phyloP scores from a whole-genome alignment of 2,797 vertebrate species.

The Rhinatrema bivittatum region DNA sequence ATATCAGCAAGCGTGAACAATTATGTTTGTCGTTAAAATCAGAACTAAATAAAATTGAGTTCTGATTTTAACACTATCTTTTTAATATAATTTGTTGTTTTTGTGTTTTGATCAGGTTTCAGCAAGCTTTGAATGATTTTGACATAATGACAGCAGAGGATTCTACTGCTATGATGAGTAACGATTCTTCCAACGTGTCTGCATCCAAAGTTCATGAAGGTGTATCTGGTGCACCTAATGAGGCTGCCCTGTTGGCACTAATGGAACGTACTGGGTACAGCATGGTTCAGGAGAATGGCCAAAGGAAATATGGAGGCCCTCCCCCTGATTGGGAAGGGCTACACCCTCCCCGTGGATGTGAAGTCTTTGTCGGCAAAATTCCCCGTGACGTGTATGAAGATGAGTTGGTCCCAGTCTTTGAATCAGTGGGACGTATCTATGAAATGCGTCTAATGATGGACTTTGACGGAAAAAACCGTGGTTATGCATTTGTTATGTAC shows the following conservation, averaged over 20 bases:
- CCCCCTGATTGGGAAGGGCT: constrained; percentile 85
- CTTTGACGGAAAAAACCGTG: constrained; percentile 95
- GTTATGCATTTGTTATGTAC: constrained; percentile 96
- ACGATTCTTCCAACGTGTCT: constrained; percentile 60
- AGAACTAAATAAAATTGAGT: too few species aligned
- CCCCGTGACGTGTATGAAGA: constrained; percentile 95
- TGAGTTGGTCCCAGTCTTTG: constrained; percentile 92
- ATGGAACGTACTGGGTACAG: constrained; percentile 88
- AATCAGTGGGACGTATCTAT: constrained; percentile 87
- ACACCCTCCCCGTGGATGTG: constrained; percentile 85
- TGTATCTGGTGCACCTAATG: constrained; percentile 79
- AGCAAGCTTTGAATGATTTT: constrained; percentile 78
- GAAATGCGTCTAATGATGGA: constrained; percentile 99
- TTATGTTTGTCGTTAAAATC: too few species aligned
- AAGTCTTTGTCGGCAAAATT: constrained; percentile 97
- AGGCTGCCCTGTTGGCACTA: constrained; percentile 76
- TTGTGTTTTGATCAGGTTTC: constrained; percentile 49
- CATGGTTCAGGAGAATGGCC: constrained; percentile 95
- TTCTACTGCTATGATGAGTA: constrained; percentile 83
- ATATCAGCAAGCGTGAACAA: too few species aligned
- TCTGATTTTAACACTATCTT: too few species aligned
- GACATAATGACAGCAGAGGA: constrained; percentile 98
- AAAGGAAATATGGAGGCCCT: constrained; percentile 88
- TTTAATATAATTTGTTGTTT: too few species aligned
- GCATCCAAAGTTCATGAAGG: constrained; percentile 71